These are phyloP conservation scores for Trichopoda pennipes DNA, from an alignment of 2,888 invertebrate genomes.

Conservation along the genomic window DNA sequence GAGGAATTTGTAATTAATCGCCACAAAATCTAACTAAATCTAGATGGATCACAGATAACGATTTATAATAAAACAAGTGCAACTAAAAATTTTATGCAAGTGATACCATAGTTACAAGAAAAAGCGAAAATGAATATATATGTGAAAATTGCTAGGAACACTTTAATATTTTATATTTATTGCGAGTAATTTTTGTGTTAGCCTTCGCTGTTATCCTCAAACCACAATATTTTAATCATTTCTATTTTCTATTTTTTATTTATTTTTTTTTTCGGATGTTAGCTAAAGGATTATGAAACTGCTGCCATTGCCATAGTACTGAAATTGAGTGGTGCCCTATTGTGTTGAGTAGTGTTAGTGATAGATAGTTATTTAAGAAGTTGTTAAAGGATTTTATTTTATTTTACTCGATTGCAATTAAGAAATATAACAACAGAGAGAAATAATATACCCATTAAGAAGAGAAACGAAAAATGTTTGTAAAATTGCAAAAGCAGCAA, in stretches of 20 bases:
- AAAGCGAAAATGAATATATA: too few species aligned
- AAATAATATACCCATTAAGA: not conserved
- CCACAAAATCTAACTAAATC: too few species aligned
- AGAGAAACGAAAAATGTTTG: not conserved
- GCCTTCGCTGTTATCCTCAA: not conserved
- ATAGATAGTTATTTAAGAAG: conserved; percentile 53
- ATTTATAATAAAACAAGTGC: too few species aligned
- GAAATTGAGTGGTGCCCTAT: conserved; percentile 19
- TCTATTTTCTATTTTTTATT: not conserved
- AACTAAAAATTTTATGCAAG: too few species aligned
- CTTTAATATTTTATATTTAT: too few species aligned
- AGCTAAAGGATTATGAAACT: conserved; percentile 49
- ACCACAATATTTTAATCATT: conserved; percentile 5
- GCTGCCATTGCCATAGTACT: conserved; percentile 18
- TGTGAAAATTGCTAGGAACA: too few species aligned
- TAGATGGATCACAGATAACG: too few species aligned
- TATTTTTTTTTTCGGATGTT: conserved; percentile 30
- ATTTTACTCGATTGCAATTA: conserved; percentile 38
- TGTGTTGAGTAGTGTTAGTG: conserved; percentile 35
- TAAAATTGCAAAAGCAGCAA: not conserved
- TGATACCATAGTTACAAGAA: too few species aligned
- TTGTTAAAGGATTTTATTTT: conserved; percentile 41
- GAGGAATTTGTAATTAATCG: too few species aligned
- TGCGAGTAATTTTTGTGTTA: not conserved
- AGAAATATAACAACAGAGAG: conserved; percentile 23